Percentiles rank a stretch among this genome's conserved stretches.
Evolutionary conservation across 2,113 vertebrate species (phyloP).

Genomic region (Xiphophorus couchianus): DNA sequence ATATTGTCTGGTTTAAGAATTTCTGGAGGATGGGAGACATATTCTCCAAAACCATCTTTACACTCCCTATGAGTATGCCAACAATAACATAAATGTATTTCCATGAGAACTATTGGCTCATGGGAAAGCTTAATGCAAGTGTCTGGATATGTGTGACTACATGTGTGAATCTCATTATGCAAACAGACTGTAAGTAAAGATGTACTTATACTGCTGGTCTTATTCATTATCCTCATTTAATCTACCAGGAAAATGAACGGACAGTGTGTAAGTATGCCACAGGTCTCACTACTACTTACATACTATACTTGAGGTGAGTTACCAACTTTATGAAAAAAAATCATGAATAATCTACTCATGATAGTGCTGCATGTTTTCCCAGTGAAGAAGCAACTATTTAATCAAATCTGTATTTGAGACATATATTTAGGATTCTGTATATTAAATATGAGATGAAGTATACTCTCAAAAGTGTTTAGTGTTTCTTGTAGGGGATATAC

Average conservation of each 20-base stretch:
- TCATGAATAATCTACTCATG: constrained; percentile 4
- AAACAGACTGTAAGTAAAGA: not conserved
- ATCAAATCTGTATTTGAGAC: too few species aligned
- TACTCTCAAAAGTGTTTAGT: too few species aligned
- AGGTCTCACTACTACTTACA: not conserved
- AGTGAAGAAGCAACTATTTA: too few species aligned
- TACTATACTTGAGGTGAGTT: not conserved
- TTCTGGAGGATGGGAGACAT: not conserved
- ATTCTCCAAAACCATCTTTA: constrained; percentile 4
- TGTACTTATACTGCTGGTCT: not conserved
- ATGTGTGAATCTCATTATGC: constrained; percentile 4
- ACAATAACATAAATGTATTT: not conserved
- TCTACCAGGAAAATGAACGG: not conserved
- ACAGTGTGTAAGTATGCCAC: constrained; percentile 1
- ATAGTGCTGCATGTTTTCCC: not conserved
- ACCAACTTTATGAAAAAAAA: not conserved
- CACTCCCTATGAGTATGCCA: not conserved
- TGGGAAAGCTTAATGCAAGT: constrained; percentile 1
- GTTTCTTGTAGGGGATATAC: too few species aligned
- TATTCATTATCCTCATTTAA: constrained; percentile 2
- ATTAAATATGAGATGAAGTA: too few species aligned
- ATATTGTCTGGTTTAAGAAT: not conserved
- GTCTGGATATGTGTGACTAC: constrained; percentile 9
- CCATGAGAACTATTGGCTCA: not conserved
- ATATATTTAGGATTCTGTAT: too few species aligned